Evolutionary conservation across 2,888 invertebrate species (phyloP), one percentile per base, ranked within the genome.

Genomic region (Cephus pygmeus): DNA sequence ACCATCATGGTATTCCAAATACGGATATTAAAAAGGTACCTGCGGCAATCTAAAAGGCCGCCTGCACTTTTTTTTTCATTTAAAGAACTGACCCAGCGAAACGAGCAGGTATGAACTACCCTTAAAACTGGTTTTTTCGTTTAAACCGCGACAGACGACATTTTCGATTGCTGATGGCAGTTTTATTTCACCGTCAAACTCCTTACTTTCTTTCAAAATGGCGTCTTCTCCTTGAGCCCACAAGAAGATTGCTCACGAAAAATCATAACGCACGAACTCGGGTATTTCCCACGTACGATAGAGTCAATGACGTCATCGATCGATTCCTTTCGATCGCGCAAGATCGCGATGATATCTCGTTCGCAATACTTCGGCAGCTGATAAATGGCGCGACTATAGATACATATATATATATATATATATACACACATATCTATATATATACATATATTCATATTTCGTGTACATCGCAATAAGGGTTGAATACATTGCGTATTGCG

Each of bases 381-480:
- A 84, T 36, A 85, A 84, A 84, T 88, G 85, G 87, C 88, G 89
- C 88, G 88, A 90, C 87, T 31, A 86, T 89, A 89, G 88, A 84
- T 80, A 88, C 86, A 87, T 83, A 86, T 85, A 87, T 83, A 85
- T 84, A 86, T 81, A 87, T 83, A 86, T 85, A 87, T 83, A 85
- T 84, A 86, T 81, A 82, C 84, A 81, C 6, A 40, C 1, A 40
- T 89, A 91, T 86, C 90, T 89, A 89, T 89, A 90, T 88, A 91
- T n/a, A 69, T n/a, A 69, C 33, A 33, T 69, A 69, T 69, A 69
- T 56, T 56, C 23, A 56, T 56, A 56, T 23, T 56, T 9, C 23
- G 23, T 56, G 56, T 56, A 56, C 23, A 56, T 56, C 9, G 56
- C 9, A 56, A 23, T 56, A 56, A 23, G 56, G 56, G 56, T 56